Evolutionary conservation across 1,140 invertebrate genomes (phyloP).

Genomic region (Matsumurasca onukii): DNA sequence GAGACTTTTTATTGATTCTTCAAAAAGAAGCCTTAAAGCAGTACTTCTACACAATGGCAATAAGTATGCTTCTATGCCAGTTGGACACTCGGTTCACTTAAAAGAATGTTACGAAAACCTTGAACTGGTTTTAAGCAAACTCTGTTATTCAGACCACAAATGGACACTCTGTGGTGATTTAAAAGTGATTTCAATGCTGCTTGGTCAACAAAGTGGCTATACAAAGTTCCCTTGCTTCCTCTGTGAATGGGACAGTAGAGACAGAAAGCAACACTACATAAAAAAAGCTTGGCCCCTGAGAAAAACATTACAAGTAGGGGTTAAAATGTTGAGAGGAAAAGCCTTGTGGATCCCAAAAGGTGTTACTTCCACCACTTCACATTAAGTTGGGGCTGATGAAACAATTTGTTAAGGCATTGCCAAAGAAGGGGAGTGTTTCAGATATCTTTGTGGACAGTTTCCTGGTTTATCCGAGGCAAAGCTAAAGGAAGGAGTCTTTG

Average conservation of each 20-base stretch:
- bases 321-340: conserved; percentile 44
- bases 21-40: conserved; percentile 47
- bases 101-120: conserved; percentile 46
- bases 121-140: conserved; percentile 43
- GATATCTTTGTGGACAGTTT: conserved; percentile 28
- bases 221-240: conserved; percentile 50
- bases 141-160: conserved; percentile 44
- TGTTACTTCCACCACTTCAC: conserved; percentile 44
- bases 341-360: conserved; percentile 35
- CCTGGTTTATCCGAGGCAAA: conserved; percentile 29
- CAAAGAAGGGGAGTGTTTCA: conserved; percentile 42
- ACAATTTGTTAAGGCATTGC: conserved; percentile 42
- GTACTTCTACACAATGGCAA: conserved; percentile 49
- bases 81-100: conserved; percentile 43
- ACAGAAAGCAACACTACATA: conserved; percentile 44
- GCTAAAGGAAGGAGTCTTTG: conserved; percentile 30
- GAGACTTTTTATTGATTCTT: conserved; percentile 44
- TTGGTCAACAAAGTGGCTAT: conserved; percentile 48
- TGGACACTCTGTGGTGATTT: conserved; percentile 45
- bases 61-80: conserved; percentile 42
- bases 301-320: conserved; percentile 38
- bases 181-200: conserved; percentile 42
- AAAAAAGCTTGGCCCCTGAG: conserved; percentile 44
- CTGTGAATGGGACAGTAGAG: conserved; percentile 50
- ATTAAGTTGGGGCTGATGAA: conserved; percentile 44